Percentiles rank a stretch among this genome's conserved stretches.
Conservation (phyloP, 2,797 vertebrate genomes). For the Diceros bicornis region DNA sequence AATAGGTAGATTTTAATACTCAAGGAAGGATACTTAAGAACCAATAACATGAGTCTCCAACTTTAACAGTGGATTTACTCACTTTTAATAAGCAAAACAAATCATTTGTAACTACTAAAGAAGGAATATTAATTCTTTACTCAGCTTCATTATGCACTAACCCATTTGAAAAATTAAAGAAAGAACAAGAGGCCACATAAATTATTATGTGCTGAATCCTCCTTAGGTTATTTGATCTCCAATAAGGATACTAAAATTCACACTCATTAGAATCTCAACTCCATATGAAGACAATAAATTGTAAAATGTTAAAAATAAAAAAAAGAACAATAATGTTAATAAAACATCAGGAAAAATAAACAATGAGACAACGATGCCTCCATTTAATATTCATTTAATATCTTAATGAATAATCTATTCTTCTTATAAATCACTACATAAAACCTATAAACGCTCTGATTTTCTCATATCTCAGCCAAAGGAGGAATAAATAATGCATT, state of each 20-base stretch:
- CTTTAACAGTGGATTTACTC: neutral
- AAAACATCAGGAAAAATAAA: conserved; percentile 63
- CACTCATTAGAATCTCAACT: neutral
- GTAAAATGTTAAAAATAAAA: neutral
- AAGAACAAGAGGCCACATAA: neutral
- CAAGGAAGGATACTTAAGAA: conserved; percentile 27
- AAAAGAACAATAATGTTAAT: conserved; percentile 1
- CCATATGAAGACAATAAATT: conserved; percentile 25
- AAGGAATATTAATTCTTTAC: conserved; percentile 54
- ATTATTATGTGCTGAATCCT: neutral
- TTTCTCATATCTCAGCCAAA: conserved; percentile 27
- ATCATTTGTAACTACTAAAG: neutral
- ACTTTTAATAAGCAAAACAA: conserved; percentile 56
- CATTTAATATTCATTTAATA: conserved; percentile 52
- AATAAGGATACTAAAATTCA: conserved; percentile 14
- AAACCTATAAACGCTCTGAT: conserved; percentile 25
- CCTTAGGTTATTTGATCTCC: neutral
- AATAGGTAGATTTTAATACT: conserved; percentile 41
- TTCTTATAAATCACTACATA: conserved; percentile 58
- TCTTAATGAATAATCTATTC: conserved; percentile 59
- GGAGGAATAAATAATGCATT: conserved; percentile 53
- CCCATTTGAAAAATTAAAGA: neutral
- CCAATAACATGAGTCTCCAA: neutral
- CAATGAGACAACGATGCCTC: neutral
- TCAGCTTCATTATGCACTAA: neutral